Evolutionary conservation across 2,888 invertebrate genomes (phyloP).

Genomic region (Himalopsyche kuldschensis): DNA sequence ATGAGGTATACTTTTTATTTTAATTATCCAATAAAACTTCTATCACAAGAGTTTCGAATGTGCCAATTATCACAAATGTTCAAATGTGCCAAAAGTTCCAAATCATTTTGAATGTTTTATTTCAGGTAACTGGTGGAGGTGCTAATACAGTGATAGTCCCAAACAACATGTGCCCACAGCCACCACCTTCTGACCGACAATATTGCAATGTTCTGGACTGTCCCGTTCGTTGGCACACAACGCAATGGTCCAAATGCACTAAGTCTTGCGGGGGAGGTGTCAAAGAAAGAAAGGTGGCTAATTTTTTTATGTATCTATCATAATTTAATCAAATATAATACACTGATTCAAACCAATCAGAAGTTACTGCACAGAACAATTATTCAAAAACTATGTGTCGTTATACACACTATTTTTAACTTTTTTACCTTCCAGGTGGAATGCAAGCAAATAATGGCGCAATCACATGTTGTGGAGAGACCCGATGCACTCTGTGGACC

Average conservation of each 20-base stretch:
- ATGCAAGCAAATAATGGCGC: conserved; percentile 92
- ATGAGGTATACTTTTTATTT: conserved; percentile 56
- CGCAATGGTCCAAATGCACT: conserved; percentile 90
- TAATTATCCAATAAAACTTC: too few relatives aligned
- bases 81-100: too few relatives aligned
- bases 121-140: conserved; percentile 78
- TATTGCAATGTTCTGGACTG: conserved; percentile 93
- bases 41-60: too few relatives aligned
- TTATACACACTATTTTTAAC: background rate
- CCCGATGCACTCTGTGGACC: conserved; percentile 75
- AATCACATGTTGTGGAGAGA: conserved; percentile 84
- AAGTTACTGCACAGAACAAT: too few relatives aligned
- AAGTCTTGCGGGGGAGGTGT: conserved; percentile 91
- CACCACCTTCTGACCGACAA: conserved; percentile 84
- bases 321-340: too few relatives aligned
- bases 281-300: conserved; percentile 73
- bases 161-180: conserved; percentile 89
- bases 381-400: too few relatives aligned
- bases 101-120: background rate
- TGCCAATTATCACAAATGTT: too few relatives aligned
- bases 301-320: background rate
- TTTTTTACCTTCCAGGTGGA: conserved; percentile 56
- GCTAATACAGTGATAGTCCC: conserved; percentile 92
- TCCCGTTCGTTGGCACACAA: conserved; percentile 85
- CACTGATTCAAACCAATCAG: too few relatives aligned